Evolutionary conservation across 1,140 invertebrate species (phyloP), one percentile per base, ranked within the genome.

Genomic region (Leptonema lineaticorne): DNA sequence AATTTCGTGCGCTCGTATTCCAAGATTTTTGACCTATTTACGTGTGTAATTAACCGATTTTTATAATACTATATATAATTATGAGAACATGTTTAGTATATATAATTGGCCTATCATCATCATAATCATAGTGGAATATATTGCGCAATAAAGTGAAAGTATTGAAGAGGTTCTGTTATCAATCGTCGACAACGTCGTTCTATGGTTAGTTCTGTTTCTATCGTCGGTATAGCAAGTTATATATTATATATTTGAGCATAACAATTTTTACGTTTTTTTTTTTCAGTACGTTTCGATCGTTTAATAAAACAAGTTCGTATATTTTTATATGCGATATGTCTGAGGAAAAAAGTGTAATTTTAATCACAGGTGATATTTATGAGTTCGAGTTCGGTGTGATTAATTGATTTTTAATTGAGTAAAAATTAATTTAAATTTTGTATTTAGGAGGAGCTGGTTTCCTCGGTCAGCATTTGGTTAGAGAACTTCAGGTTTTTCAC

Each of bases 381-480:
- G n/a, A n/a, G n/a, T 18, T 1, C 4, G 37, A 14, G 3, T 45
- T 45, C 37, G 11, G 29, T 33, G 37, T 22, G 24, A 20, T 24
- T 53, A n/a, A 3, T 6, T 7, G 48, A 53, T n/a, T n/a, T n/a
- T n/a, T n/a, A 53, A 53, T 7, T 24, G 26, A 53, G 5, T 48
- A 6, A 48, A 48, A 48, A 16, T 53, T n/a, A 24, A 5, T 22
- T 24, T 53, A n/a, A n/a, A n/a, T n/a, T 37, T n/a, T 58, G 28
- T 67, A 37, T 27, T 26, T 20, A 78, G 89, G 88, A 37, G 86
- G 85, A 8, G 84, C 83, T 69, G 88, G 88, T 7, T 90, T 89
- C 75, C 75, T 90, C 27, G 88, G 88, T 7, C 86, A 88, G 73
- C 87, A 89, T 75, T 76, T 90, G 16, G 79, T 90, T 8, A 79